Percentiles rank a stretch among this genome's conserved stretches.
These are phyloP conservation scores for Sorex fumeus DNA, from an alignment of 2,113 vertebrate species.

Conservation along the genomic window DNA sequence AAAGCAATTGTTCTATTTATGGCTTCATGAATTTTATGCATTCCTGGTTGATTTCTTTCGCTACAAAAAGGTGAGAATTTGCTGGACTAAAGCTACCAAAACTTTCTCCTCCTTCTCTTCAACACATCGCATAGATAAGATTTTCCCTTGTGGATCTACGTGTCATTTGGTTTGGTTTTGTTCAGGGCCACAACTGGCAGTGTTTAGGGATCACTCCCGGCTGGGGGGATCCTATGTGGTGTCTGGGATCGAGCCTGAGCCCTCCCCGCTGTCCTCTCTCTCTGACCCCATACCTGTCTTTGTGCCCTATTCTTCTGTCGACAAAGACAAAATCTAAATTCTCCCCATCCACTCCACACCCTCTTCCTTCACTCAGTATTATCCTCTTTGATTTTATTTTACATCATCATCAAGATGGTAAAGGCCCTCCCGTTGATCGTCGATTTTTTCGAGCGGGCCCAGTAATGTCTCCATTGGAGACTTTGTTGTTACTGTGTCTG, in stretches of 20 bases:
- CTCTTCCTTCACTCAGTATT: neutral
- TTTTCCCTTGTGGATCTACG: neutral
- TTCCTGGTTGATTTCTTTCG: neutral
- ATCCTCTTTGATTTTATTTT: neutral
- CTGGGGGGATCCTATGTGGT: too few species aligned
- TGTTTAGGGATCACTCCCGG: too few species aligned
- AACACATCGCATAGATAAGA: neutral
- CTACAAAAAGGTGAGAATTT: neutral
- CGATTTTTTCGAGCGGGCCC: too few species aligned
- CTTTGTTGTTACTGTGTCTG: too few species aligned
- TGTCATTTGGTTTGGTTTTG: neutral
- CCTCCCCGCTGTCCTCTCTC: too few species aligned
- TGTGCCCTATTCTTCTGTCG: neutral
- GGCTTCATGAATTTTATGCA: neutral
- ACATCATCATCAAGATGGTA: neutral
- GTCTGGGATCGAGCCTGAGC: too few species aligned
- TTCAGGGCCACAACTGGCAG: too few species aligned
- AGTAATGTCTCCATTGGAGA: too few species aligned
- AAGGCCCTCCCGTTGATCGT: too few species aligned
- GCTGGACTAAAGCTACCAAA: neutral
- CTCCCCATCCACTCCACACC: neutral
- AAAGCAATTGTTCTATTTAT: neutral
- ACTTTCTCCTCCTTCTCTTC: neutral
- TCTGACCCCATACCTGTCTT: too few species aligned
- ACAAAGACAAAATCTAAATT: neutral